These are phyloP conservation scores for Cydia amplana DNA, from an alignment of 1,140 invertebrate genomes.

Conservation along the genomic window DNA sequence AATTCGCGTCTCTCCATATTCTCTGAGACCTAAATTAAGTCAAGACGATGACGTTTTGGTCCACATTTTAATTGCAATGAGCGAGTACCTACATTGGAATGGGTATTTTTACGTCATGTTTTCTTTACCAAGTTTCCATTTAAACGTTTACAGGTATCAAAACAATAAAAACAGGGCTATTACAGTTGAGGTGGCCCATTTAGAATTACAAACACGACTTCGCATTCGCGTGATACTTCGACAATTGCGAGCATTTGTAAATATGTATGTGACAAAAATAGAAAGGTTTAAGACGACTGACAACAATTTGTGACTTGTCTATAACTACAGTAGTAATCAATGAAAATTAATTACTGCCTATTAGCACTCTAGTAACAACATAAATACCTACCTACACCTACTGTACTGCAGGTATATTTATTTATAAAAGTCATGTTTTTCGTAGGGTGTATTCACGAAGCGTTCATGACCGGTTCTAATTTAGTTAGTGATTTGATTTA, in stretches of 20 bases:
- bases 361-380: constrained; percentile 7
- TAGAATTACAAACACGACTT: constrained; percentile 11
- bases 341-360: neutral
- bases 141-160: neutral
- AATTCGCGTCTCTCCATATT: neutral
- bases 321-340: neutral
- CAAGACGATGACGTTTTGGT: neutral
- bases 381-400: no score
- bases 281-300: neutral
- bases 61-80: constrained; percentile 8
- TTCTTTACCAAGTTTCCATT: neutral
- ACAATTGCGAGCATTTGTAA: neutral
- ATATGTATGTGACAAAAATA: neutral
- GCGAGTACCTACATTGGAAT: neutral
- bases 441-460: no score
- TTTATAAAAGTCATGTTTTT: no score
- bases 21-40: neutral
- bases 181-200: neutral
- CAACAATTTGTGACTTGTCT: neutral
- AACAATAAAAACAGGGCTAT: neutral
- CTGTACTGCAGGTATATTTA: no score
- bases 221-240: constrained; percentile 1
- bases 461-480: no score
- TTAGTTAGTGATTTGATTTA: no score
- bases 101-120: neutral